These are phyloP conservation scores for Ladona fulva DNA, from an alignment of 1,140 invertebrate genomes.

Conservation along the genomic window DNA sequence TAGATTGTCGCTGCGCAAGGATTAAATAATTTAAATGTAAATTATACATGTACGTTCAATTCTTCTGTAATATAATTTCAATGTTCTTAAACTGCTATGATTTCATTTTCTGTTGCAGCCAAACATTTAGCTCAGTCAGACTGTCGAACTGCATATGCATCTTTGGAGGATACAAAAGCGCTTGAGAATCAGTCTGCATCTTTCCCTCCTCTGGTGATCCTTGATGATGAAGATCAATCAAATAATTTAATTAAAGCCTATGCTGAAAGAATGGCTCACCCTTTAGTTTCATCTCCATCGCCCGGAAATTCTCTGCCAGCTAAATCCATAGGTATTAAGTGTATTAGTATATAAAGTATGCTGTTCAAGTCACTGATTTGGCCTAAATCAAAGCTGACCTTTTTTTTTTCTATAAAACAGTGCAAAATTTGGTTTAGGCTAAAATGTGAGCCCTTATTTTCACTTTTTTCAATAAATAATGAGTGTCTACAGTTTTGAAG, in stretches of 20 bases:
- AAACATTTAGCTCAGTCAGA: slow-evolving; percentile 52
- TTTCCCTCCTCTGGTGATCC: slow-evolving; percentile 22
- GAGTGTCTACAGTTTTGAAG: too few relatives aligned
- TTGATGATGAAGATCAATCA: slow-evolving; percentile 22
- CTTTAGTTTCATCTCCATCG: not conserved
- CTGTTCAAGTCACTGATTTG: too few relatives aligned
- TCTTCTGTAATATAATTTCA: slow-evolving; percentile 16
- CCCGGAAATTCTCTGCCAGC: not conserved
- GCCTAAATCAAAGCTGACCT: too few relatives aligned
- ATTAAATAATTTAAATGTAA: too few relatives aligned
- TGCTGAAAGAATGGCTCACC: slow-evolving; percentile 17
- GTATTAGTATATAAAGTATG: too few relatives aligned
- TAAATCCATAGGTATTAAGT: not conserved
- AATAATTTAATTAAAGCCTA: slow-evolving; percentile 20
- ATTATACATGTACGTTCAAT: too few relatives aligned
- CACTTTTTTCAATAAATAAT: too few relatives aligned
- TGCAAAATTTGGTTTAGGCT: too few relatives aligned
- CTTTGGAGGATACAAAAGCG: slow-evolving; percentile 43
- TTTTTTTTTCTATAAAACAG: too few relatives aligned
- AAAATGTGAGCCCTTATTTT: too few relatives aligned
- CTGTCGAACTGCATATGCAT: slow-evolving; percentile 50
- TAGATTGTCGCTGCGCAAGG: too few relatives aligned
- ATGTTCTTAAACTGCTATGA: not conserved
- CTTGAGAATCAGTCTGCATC: slow-evolving; percentile 38
- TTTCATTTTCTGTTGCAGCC: slow-evolving; percentile 36